Conservation (phyloP, 2,888 invertebrate genomes). For the Piscicola geometra region DNA sequence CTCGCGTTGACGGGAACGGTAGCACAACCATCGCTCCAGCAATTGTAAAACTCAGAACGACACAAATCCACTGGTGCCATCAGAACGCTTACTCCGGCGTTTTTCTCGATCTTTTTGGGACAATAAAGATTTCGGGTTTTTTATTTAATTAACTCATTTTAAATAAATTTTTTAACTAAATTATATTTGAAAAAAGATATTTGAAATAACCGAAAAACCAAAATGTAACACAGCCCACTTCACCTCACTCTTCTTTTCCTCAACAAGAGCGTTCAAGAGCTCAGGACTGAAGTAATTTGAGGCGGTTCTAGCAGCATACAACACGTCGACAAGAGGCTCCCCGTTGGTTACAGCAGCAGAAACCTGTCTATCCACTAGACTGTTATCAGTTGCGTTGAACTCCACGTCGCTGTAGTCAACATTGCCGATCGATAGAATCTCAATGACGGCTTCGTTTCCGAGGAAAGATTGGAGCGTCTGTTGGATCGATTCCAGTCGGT, state of each 20-base stretch:
- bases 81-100: slow-evolving; percentile 61
- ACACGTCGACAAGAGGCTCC: slow-evolving; percentile 64
- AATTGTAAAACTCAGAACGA: slow-evolving; percentile 46
- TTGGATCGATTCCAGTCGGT: slow-evolving; percentile 48
- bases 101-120: slow-evolving; percentile 5
- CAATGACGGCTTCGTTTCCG: slow-evolving; percentile 19
- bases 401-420: background rate
- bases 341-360: background rate
- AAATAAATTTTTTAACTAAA: no score
- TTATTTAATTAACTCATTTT: no score
- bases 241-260: slow-evolving; percentile 47
- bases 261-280: slow-evolving; percentile 83
- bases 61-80: slow-evolving; percentile 84
- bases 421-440: slow-evolving; percentile 32
- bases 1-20: slow-evolving; percentile 68
- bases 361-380: slow-evolving; percentile 63
- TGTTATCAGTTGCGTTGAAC: slow-evolving; percentile 63
- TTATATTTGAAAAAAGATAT: background rate
- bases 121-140: no score
- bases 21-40: slow-evolving; percentile 69
- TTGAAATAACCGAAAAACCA: background rate
- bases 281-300: slow-evolving; percentile 92
- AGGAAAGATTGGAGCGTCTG: slow-evolving; percentile 33
- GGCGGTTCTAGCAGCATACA: slow-evolving; percentile 85
- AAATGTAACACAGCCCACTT: no score